Conservation (phyloP, 2,888 invertebrate genomes). For the Patella caerulea region DNA sequence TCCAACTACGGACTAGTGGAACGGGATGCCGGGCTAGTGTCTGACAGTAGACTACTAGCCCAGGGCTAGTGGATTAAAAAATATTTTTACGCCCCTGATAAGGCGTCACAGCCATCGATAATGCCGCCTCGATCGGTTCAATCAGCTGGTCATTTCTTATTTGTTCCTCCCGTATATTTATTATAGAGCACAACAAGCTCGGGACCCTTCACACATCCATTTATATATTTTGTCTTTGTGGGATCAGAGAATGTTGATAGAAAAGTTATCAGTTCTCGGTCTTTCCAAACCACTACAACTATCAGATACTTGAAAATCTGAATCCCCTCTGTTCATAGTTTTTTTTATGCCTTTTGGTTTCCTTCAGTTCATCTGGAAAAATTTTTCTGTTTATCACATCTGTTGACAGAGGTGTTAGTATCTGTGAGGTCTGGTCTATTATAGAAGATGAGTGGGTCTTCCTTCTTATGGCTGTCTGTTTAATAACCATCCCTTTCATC, state of each 20-base stretch:
- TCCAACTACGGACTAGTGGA: no score
- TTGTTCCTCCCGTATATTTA: constrained; percentile 30
- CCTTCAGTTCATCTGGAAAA: neutral
- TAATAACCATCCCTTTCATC: no score
- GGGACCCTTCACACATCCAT: constrained; percentile 20
- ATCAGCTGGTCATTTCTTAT: constrained; percentile 34
- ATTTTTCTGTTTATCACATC: neutral
- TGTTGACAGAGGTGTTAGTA: no score
- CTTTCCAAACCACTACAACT: constrained; percentile 19
- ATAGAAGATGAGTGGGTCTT: no score
- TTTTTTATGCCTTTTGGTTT: neutral
- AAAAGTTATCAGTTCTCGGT: constrained; percentile 29
- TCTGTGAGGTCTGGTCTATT: no score
- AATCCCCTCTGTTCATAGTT: no score
- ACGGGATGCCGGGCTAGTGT: no score
- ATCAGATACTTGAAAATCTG: neutral
- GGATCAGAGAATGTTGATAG: constrained; percentile 23
- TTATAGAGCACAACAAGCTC: constrained; percentile 22
- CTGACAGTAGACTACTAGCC: no score
- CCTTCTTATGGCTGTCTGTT: no score
- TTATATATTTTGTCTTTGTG: neutral
- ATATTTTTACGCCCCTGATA: no score
- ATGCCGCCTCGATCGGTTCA: constrained; percentile 25
- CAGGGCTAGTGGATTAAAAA: no score
- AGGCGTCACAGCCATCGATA: constrained; percentile 29